A percentile compares a stretch with the other conserved stretches of the same genome.
phyloP scores from a whole-genome alignment of 1,140 invertebrate species.

The Campoletis sonorensis region DNA sequence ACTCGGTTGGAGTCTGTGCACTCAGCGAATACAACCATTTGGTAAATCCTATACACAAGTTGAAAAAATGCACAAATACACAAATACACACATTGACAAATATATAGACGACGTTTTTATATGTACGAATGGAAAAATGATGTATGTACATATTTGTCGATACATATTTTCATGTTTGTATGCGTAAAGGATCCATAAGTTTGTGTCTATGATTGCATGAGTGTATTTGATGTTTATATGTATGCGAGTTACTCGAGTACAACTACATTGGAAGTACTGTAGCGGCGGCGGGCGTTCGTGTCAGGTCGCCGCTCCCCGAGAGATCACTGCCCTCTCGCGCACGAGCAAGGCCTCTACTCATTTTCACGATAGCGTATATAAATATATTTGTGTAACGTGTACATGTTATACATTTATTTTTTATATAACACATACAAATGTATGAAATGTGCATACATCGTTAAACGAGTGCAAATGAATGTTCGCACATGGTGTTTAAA shows the following conservation, averaged over 20 bases:
- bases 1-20: not conserved
- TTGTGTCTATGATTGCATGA: not conserved
- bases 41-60: not conserved
- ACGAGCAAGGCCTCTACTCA: conserved; percentile 69
- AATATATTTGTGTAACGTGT: not conserved
- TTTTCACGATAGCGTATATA: conserved; percentile 53
- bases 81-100: not conserved
- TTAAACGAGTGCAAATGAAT: not conserved
- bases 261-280: conserved; percentile 19
- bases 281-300: conserved; percentile 63
- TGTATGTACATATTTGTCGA: not conserved
- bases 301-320: conserved; percentile 76
- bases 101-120: not conserved
- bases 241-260: conserved; percentile 40
- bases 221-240: not conserved
- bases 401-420: not conserved
- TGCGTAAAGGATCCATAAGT: too few relatives aligned
- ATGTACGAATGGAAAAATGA: not conserved
- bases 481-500: too few relatives aligned
- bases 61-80: not conserved
- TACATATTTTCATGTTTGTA: not conserved
- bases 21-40: not conserved
- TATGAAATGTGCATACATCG: not conserved
- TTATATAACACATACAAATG: not conserved
- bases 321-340: conserved; percentile 76